phyloP scores from a whole-genome alignment of 2,797 vertebrate genomes.

The Phataginus tetradactyla region DNA sequence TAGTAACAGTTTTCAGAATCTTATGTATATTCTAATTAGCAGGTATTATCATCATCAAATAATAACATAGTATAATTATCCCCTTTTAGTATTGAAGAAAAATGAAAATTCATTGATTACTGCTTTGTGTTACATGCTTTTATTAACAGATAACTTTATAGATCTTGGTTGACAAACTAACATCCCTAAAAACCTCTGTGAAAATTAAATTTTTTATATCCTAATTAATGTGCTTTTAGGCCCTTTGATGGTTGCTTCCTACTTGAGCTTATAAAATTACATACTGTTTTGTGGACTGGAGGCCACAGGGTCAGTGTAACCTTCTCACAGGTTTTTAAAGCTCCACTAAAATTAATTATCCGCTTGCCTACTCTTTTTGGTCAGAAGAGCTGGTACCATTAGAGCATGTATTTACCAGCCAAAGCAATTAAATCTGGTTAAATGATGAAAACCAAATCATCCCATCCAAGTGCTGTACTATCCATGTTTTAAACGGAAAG shows the following conservation, averaged over 20 bases:
- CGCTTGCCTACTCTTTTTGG: background rate
- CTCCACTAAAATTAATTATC: slow-evolving; percentile 11
- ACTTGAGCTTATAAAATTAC: background rate
- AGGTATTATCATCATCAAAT: slow-evolving; percentile 18
- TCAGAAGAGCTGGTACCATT: background rate
- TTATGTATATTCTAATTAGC: background rate
- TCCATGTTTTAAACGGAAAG: slow-evolving; percentile 27
- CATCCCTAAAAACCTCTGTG: slow-evolving; percentile 55
- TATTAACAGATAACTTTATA: background rate
- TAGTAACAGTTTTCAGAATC: background rate
- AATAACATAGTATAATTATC: background rate
- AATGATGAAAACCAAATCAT: background rate
- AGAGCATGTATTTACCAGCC: background rate
- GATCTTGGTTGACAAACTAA: slow-evolving; percentile 26
- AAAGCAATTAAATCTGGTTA: slow-evolving; percentile 12
- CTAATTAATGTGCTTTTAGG: slow-evolving; percentile 28
- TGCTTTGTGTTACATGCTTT: background rate
- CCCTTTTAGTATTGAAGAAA: slow-evolving; percentile 42
- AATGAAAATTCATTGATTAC: slow-evolving; percentile 27
- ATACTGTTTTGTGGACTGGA: slow-evolving; percentile 17
- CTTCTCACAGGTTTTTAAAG: slow-evolving; percentile 40
- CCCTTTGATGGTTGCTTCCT: background rate
- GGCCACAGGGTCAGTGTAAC: background rate
- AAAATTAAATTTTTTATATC: slow-evolving; percentile 34
- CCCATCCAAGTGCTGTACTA: background rate